Evolutionary conservation across 2,888 invertebrate genomes (phyloP).

Genomic region (Lacanobia wlatinum): DNA sequence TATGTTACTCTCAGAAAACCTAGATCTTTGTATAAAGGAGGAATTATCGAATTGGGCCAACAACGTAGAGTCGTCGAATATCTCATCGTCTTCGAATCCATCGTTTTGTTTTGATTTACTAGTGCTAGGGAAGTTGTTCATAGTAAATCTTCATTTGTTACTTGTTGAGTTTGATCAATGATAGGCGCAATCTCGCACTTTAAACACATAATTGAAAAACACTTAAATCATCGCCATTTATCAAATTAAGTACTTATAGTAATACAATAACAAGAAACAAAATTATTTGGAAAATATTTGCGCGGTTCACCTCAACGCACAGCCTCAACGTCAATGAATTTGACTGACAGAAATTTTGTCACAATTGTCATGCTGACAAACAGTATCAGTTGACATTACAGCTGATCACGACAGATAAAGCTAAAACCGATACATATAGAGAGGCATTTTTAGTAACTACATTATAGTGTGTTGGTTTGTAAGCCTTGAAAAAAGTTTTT

Average conservation of each 20-base stretch:
- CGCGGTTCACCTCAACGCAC: slow-evolving; percentile 32
- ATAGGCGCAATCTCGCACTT: neutral
- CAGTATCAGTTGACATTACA: slow-evolving; percentile 7
- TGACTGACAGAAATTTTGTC: neutral
- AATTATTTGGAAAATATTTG: neutral
- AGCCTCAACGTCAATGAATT: neutral
- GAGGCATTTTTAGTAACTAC: neutral
- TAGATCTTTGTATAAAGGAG: slow-evolving; percentile 73
- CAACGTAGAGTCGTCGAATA: slow-evolving; percentile 84
- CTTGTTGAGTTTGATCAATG: slow-evolving; percentile 3
- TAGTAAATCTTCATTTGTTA: slow-evolving; percentile 55
- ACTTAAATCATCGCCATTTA: neutral
- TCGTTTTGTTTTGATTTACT: slow-evolving; percentile 70
- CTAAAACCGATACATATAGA: neutral
- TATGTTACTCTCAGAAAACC: slow-evolving; percentile 70
- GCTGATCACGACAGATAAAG: slow-evolving; percentile 9
- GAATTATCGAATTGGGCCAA: slow-evolving; percentile 82
- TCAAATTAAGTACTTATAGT: neutral
- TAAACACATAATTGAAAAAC: neutral
- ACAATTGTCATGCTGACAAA: neutral
- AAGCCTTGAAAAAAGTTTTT: no score
- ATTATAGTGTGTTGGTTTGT: no score
- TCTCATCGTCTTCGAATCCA: slow-evolving; percentile 80
- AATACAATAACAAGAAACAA: neutral
- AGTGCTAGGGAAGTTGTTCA: slow-evolving; percentile 67